phyloP scores from a whole-genome alignment of 2,888 invertebrate genomes.

The Drosophila yooni region DNA sequence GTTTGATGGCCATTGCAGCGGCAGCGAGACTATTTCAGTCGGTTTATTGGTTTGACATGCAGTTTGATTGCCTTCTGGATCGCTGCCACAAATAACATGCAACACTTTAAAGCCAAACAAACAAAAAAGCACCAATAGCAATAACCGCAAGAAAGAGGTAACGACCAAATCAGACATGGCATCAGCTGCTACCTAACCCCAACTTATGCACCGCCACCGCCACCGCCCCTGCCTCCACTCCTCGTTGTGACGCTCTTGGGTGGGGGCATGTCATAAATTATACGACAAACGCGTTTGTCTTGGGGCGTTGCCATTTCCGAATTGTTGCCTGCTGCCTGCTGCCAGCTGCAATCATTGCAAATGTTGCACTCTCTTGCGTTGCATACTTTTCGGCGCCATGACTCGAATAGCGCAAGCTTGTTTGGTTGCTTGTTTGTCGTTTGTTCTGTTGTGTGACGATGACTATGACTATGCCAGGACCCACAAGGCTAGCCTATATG shows the following conservation, averaged over 20 bases:
- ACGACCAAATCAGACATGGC: slow-evolving; percentile 67
- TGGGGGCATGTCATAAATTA: slow-evolving; percentile 69
- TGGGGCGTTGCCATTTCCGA: slow-evolving; percentile 57
- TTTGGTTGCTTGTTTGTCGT: slow-evolving; percentile 1
- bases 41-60: slow-evolving; percentile 71
- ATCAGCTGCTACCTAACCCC: slow-evolving; percentile 38
- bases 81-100: slow-evolving; percentile 71
- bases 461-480: slow-evolving; percentile 5
- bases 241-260: slow-evolving; percentile 12
- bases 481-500: slow-evolving; percentile 52
- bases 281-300: slow-evolving; percentile 79
- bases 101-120: slow-evolving; percentile 59
- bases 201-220: neutral
- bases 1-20: slow-evolving; percentile 63
- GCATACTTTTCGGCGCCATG: slow-evolving; percentile 70
- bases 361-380: slow-evolving; percentile 71
- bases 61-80: slow-evolving; percentile 57
- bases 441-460: slow-evolving; percentile 9
- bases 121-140: neutral
- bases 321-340: slow-evolving; percentile 40
- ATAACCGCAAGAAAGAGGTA: slow-evolving; percentile 27
- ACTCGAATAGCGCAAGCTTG: slow-evolving; percentile 1
- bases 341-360: slow-evolving; percentile 75
- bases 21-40: slow-evolving; percentile 9
- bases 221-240: neutral